phyloP scores from a whole-genome alignment of 1,140 invertebrate species.

The Diachasma alloeum region DNA sequence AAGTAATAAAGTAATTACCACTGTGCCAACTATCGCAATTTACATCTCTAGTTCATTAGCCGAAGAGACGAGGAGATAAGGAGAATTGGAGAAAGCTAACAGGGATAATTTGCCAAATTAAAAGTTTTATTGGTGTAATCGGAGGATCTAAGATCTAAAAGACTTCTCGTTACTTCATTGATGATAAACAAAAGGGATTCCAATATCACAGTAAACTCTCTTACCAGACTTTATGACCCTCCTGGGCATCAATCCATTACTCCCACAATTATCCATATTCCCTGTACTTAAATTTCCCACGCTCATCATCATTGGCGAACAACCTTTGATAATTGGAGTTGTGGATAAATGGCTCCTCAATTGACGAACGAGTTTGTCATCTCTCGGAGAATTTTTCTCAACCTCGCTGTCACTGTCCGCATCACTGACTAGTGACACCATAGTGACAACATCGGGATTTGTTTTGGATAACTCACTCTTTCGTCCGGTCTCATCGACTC shows the following conservation, averaged over 20 bases:
- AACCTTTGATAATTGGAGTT: constrained; percentile 56
- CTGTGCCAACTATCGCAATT: no score
- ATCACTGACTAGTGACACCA: constrained; percentile 68
- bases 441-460: constrained; percentile 63
- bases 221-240: constrained; percentile 66
- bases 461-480: constrained; percentile 11
- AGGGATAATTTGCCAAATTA: not conserved
- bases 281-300: constrained; percentile 24
- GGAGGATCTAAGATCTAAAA: not conserved
- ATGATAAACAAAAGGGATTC: not conserved
- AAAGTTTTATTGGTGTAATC: not conserved
- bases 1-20: not conserved
- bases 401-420: constrained; percentile 66
- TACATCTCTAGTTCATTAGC: not conserved
- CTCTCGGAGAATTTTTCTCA: constrained; percentile 50
- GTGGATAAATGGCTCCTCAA: constrained; percentile 58
- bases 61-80: no score
- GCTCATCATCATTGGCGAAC: constrained; percentile 18
- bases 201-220: not conserved
- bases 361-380: constrained; percentile 58
- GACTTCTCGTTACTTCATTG: not conserved
- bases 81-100: not conserved
- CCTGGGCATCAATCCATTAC: constrained; percentile 37
- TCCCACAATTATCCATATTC: constrained; percentile 14
- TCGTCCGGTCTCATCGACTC: constrained; percentile 27